Percentiles rank a stretch among this genome's conserved stretches.
Conservation (phyloP, 2,797 vertebrate species). For the Onychomys leucogaster region DNA sequence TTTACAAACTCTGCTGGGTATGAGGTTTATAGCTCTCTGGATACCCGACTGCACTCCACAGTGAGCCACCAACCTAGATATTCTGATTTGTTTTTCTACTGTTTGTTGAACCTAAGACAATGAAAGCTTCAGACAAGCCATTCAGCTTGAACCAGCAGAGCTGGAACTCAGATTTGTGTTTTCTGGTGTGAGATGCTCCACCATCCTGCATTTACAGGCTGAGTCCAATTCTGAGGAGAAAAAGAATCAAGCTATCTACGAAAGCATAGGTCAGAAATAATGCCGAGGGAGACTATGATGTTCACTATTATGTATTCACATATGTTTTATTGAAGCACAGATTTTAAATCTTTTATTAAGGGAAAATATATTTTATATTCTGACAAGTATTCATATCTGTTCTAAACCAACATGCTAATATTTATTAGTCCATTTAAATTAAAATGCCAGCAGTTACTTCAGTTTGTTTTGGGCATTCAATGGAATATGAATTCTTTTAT, state of each 20-base stretch:
- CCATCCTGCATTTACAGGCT: background rate
- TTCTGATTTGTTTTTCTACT: background rate
- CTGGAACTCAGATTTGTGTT: background rate
- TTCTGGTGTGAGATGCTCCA: background rate
- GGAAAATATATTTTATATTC: constrained; percentile 7
- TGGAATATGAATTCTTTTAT: background rate
- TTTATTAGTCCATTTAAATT: background rate
- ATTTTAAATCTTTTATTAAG: background rate
- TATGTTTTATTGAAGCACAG: background rate
- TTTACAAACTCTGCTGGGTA: background rate
- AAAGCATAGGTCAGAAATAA: constrained; percentile 3
- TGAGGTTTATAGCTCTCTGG: background rate
- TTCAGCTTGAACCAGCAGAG: background rate
- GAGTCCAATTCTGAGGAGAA: background rate
- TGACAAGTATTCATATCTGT: constrained; percentile 5
- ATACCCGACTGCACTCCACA: background rate
- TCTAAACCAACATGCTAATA: background rate
- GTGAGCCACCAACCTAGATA: background rate
- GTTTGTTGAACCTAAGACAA: background rate
- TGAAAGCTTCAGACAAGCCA: background rate
- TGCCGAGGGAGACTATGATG: background rate
- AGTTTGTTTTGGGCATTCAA: background rate
- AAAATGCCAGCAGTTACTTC: background rate
- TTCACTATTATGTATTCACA: background rate
- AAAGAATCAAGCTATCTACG: background rate